Conservation (phyloP, 2,797 vertebrate genomes). For the Gymnoscopelus braueri region DNA sequence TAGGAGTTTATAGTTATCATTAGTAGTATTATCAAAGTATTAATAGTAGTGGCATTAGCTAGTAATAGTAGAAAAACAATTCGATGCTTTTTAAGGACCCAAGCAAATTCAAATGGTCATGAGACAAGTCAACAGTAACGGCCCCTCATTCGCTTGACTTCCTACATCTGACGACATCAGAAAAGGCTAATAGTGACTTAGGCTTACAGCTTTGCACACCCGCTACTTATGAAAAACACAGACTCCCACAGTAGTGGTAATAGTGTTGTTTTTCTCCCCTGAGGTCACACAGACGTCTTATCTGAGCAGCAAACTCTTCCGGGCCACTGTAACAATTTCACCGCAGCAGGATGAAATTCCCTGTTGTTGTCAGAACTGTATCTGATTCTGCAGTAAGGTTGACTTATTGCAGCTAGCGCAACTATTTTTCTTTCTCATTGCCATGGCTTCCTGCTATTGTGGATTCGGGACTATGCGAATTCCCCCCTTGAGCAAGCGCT, state of each 20-base stretch:
- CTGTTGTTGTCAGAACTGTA: conserved; percentile 19
- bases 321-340: conserved; percentile 39
- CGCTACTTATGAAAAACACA: conserved; percentile 13
- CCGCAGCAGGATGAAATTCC: conserved; percentile 24
- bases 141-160: not conserved
- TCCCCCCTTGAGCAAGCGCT: not conserved
- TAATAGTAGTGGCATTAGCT: too few relatives aligned
- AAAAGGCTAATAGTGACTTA: conserved; percentile 10
- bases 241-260: conserved; percentile 39
- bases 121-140: not conserved
- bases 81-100: conserved; percentile 14
- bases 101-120: not conserved
- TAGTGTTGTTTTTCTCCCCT: conserved; percentile 49
- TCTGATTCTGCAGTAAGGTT: conserved; percentile 29
- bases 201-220: not conserved
- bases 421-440: conserved; percentile 39
- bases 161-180: not conserved
- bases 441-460: conserved; percentile 71
- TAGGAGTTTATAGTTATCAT: too few relatives aligned
- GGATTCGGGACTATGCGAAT: not conserved
- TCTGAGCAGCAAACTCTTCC: conserved; percentile 62
- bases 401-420: conserved; percentile 17
- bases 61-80: not conserved
- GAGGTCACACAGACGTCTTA: conserved; percentile 60
- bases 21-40: too few relatives aligned